Evolutionary conservation across 2,888 invertebrate species (phyloP).

Genomic region (Aplocera efformata): DNA sequence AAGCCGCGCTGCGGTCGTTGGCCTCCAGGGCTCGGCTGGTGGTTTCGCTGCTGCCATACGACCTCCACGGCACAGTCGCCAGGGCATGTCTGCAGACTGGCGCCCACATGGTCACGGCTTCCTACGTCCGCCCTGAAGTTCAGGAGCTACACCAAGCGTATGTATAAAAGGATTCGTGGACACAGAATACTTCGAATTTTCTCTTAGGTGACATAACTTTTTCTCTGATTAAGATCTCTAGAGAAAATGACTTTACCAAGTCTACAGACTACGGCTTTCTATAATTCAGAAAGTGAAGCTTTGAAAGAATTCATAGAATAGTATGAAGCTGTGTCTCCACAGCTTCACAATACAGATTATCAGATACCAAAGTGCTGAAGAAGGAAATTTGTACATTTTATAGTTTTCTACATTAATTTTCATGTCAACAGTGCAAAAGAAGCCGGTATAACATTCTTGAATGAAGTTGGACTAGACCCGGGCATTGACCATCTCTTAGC

Average conservation of each 20-base stretch:
- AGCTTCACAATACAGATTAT: too few relatives aligned
- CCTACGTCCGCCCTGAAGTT: constrained; percentile 94
- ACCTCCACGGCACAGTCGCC: constrained; percentile 92
- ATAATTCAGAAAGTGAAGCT: too few relatives aligned
- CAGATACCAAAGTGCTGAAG: too few relatives aligned
- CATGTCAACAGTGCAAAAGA: constrained; percentile 85
- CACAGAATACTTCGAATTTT: too few relatives aligned
- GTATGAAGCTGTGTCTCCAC: too few relatives aligned
- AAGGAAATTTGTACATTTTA: too few relatives aligned
- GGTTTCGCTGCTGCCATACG: constrained; percentile 94
- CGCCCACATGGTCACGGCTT: constrained; percentile 97
- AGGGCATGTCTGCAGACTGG: constrained; percentile 91
- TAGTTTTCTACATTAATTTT: too few relatives aligned
- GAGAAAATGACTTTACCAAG: too few relatives aligned
- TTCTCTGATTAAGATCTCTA: too few relatives aligned
- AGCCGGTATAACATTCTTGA: constrained; percentile 95
- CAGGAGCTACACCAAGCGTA: constrained; percentile 87
- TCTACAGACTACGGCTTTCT: too few relatives aligned
- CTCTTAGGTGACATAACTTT: too few relatives aligned
- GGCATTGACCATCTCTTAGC: constrained; percentile 99
- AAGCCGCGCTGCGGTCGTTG: constrained; percentile 84
- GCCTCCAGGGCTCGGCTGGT: constrained; percentile 88
- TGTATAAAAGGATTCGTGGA: constrained; percentile 40
- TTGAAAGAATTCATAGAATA: too few relatives aligned
- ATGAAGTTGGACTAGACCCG: constrained; percentile 98